Conservation (phyloP, 2,888 invertebrate genomes). For the Matsumyia berberina region DNA sequence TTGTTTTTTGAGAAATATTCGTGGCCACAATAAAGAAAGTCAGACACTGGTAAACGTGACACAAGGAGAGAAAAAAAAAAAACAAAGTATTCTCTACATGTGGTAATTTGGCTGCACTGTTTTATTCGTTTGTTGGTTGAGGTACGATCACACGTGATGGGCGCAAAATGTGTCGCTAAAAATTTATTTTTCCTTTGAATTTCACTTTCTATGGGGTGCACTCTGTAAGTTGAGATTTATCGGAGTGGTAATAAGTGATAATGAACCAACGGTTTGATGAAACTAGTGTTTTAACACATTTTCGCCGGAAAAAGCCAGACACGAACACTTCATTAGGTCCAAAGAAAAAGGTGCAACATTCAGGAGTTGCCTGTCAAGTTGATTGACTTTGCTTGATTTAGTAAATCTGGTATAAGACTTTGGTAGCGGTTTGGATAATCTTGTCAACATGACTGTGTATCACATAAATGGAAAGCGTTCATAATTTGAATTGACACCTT, state of each 20-base stretch:
- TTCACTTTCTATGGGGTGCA: constrained; percentile 64
- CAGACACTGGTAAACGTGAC: constrained; percentile 24
- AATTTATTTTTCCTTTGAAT: constrained; percentile 51
- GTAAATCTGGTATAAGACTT: neutral
- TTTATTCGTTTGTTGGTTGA: constrained; percentile 5
- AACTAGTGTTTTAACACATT: constrained; percentile 27
- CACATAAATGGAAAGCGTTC: constrained; percentile 4
- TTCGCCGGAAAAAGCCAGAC: neutral
- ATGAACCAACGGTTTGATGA: constrained; percentile 23
- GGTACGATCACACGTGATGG: constrained; percentile 46
- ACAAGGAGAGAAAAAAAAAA: constrained; percentile 20
- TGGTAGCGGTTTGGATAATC: neutral
- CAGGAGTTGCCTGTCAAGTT: neutral
- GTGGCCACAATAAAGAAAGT: constrained; percentile 34
- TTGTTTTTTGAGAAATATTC: constrained; percentile 4
- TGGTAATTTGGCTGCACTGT: constrained; percentile 48
- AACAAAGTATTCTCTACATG: constrained; percentile 37
- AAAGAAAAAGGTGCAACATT: neutral
- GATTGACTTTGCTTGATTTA: neutral
- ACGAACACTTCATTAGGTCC: constrained; percentile 7
- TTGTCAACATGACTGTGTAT: neutral
- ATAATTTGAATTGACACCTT: constrained; percentile 25
- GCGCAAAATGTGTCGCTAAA: constrained; percentile 49
- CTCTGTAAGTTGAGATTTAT: neutral
- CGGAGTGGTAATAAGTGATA: constrained; percentile 14